Conservation (phyloP, 2,797 vertebrate genomes). For the Sebastes oblongus region DNA sequence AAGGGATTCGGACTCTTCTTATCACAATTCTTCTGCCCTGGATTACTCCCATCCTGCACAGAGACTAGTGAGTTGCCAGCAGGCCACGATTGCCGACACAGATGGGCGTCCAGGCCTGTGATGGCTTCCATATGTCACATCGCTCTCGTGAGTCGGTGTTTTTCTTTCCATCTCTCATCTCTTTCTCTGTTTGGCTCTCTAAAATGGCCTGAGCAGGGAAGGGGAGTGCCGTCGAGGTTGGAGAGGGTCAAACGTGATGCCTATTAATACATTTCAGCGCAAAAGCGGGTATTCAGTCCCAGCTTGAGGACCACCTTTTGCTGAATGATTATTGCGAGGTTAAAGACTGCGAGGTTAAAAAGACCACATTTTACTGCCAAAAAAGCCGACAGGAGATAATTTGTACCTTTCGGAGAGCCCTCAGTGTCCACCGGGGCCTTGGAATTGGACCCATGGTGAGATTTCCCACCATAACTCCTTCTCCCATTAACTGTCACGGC, state of each 20-base stretch:
- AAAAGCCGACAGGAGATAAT: conserved; percentile 65
- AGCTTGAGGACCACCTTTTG: conserved; percentile 36
- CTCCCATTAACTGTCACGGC: conserved; percentile 64
- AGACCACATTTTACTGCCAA: conserved; percentile 60
- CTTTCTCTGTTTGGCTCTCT: conserved; percentile 71
- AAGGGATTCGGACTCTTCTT: conserved; percentile 70
- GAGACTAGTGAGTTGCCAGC: conserved; percentile 78
- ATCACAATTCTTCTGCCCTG: conserved; percentile 74
- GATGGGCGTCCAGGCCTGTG: conserved; percentile 78
- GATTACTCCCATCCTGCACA: conserved; percentile 80
- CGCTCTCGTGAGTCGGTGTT: conserved; percentile 59
- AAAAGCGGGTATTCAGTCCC: conserved; percentile 34
- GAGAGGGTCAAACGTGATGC: conserved; percentile 56
- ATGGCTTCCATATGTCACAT: conserved; percentile 84
- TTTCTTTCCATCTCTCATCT: conserved; percentile 77
- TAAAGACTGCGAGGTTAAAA: conserved; percentile 67
- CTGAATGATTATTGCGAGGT: conserved; percentile 57
- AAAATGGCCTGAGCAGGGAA: conserved; percentile 47
- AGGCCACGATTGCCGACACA: conserved; percentile 73
- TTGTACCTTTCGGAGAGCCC: conserved; percentile 55
- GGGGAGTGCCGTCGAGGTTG: conserved; percentile 28
- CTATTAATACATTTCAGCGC: conserved; percentile 59
- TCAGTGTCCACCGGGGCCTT: conserved; percentile 46
- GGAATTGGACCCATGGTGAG: conserved; percentile 66
- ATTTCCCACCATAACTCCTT: conserved; percentile 79